Evolutionary conservation across 2,797 vertebrate species (phyloP).

Genomic region (Rhinella marina): DNA sequence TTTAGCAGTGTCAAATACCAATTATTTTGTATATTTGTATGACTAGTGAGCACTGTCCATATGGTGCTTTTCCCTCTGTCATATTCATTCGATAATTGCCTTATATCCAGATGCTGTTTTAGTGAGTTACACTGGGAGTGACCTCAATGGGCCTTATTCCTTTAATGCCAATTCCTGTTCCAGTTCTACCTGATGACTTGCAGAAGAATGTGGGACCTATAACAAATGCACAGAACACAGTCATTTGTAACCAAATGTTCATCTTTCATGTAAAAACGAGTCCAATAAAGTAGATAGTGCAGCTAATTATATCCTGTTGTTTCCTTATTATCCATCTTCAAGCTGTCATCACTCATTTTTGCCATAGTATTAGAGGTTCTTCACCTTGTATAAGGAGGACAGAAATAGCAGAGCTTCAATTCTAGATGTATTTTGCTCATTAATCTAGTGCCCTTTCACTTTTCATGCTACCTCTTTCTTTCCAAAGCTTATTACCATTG

Average conservation of each 20-base stretch:
- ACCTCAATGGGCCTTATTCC: conserved; percentile 21
- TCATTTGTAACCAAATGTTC: background rate
- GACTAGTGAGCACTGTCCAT: background rate
- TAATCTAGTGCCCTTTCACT: background rate
- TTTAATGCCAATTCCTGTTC: conserved; percentile 25
- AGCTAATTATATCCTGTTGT: conserved; percentile 22
- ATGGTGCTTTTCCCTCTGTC: conserved; percentile 8
- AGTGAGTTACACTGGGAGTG: background rate
- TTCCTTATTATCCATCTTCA: conserved; percentile 1
- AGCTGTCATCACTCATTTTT: background rate
- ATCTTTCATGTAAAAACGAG: background rate
- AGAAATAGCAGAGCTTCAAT: background rate
- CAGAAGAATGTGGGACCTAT: background rate
- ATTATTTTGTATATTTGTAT: conserved; percentile 4
- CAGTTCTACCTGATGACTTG: conserved; percentile 25
- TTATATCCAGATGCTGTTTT: background rate
- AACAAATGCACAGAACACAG: conserved; percentile 3
- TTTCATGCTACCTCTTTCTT: background rate
- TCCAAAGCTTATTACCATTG: background rate
- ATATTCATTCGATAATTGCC: conserved; percentile 35
- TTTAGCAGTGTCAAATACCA: background rate
- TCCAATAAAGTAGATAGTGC: background rate
- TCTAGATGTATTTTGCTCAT: background rate
- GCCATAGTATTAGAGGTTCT: background rate
- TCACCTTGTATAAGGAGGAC: background rate